Conservation (phyloP, 92 coral and sea anemone genomes). For the Muricea muricata region DNA sequence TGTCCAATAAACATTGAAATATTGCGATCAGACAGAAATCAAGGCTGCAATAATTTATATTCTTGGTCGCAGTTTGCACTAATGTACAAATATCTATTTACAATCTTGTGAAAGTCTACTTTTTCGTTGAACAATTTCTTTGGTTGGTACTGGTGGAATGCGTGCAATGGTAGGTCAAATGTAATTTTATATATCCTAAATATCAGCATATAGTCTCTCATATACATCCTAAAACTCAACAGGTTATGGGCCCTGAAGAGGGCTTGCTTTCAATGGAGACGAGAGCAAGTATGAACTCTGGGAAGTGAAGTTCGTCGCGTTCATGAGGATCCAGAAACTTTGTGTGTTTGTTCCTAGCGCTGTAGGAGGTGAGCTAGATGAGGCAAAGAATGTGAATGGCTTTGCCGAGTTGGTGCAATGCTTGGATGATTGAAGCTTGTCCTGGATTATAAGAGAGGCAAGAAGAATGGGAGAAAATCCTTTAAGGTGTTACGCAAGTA, state of each 20-base stretch:
- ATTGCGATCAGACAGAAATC: too few relatives aligned
- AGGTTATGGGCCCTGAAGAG: slow-evolving; percentile 73
- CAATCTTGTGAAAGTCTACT: background rate
- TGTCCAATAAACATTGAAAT: too few relatives aligned
- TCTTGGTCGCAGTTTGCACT: background rate
- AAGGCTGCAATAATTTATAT: background rate
- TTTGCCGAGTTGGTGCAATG: too few relatives aligned
- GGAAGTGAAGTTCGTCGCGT: slow-evolving; percentile 63
- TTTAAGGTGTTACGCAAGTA: background rate
- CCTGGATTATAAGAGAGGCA: background rate
- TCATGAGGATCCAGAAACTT: slow-evolving; percentile 47
- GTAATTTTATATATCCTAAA: too few relatives aligned
- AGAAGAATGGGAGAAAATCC: background rate
- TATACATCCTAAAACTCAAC: slow-evolving; percentile 18
- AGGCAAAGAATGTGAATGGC: slow-evolving; percentile 23
- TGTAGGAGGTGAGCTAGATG: slow-evolving; percentile 23
- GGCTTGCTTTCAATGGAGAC: slow-evolving; percentile 58
- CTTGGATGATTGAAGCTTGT: background rate
- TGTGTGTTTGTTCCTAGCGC: slow-evolving; percentile 34
- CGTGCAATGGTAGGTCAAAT: background rate
- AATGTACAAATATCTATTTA: background rate
- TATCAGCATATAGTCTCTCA: too few relatives aligned
- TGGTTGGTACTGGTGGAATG: background rate
- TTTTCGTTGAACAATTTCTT: slow-evolving; percentile 1
- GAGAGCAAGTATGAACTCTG: slow-evolving; percentile 65